phyloP scores from a whole-genome alignment of 1,140 invertebrate species.

The Elysia chlorotica region DNA sequence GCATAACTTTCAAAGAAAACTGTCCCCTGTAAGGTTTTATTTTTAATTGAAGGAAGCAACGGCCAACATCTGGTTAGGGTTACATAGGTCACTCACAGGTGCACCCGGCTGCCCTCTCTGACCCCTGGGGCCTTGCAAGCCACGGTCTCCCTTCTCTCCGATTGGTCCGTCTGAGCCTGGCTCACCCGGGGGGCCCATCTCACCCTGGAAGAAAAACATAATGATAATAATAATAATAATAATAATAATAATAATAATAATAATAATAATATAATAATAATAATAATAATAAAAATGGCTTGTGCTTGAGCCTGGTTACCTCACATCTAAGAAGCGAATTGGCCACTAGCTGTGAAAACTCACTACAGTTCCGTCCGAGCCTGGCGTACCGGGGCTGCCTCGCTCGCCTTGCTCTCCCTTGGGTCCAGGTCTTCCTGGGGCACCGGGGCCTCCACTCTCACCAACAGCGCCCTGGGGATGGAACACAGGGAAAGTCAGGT shows the following conservation, averaged over 20 bases:
- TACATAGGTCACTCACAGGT: slow-evolving; percentile 42
- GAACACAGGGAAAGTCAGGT: background rate
- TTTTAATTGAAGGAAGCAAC: no score
- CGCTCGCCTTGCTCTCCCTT: slow-evolving; percentile 37
- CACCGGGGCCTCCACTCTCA: slow-evolving; percentile 26
- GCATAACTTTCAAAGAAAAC: no score
- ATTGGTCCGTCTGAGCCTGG: slow-evolving; percentile 41
- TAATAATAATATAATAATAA: no score
- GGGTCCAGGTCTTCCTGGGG: slow-evolving; percentile 38
- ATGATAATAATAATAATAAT: no score
- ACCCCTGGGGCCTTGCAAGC: slow-evolving; percentile 42
- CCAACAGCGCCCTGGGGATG: background rate
- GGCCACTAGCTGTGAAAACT: no score
- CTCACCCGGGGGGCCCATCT: slow-evolving; percentile 63
- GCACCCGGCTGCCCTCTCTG: slow-evolving; percentile 45
- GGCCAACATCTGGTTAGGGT: no score
- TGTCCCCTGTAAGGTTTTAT: no score
- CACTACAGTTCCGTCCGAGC: slow-evolving; percentile 26
- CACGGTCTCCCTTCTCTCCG: slow-evolving; percentile 58
- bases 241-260: no score
- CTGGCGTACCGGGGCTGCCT: slow-evolving; percentile 36
- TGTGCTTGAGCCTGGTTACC: no score
- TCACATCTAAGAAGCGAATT: no score
- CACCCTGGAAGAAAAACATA: no score
- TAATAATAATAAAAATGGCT: no score